These are phyloP conservation scores for Rhorus exstirpatorius DNA, from an alignment of 2,888 invertebrate genomes.

Conservation along the genomic window DNA sequence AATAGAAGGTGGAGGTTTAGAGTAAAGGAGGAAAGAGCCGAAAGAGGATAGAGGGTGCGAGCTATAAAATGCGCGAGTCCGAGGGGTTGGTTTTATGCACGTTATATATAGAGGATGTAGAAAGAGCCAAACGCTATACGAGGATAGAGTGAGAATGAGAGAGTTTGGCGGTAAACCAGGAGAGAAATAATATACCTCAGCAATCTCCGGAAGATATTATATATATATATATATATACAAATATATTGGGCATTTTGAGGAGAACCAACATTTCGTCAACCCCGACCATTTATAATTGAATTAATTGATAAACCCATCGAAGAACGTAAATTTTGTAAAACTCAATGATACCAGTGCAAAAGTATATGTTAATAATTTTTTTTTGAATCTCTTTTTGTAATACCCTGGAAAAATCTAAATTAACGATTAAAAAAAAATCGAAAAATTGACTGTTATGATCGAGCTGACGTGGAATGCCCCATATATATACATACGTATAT, in stretches of 20 bases:
- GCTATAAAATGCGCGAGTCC: slow-evolving; percentile 30
- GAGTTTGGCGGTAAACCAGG: slow-evolving; percentile 62
- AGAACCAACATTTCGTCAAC: too few relatives aligned
- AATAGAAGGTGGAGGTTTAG: slow-evolving; percentile 23
- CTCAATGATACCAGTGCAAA: too few relatives aligned
- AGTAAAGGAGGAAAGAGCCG: slow-evolving; percentile 11
- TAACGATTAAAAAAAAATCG: too few relatives aligned
- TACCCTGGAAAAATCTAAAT: too few relatives aligned
- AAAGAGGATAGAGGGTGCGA: slow-evolving; percentile 14
- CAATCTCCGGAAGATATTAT: slow-evolving; percentile 25
- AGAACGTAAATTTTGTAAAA: too few relatives aligned
- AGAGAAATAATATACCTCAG: slow-evolving; percentile 56
- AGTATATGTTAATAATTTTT: too few relatives aligned
- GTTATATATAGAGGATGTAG: slow-evolving; percentile 32
- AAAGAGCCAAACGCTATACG: neutral
- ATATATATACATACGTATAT: neutral
- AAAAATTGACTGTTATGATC: too few relatives aligned
- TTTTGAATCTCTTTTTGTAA: too few relatives aligned
- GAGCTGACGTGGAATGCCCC: neutral
- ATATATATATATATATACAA: slow-evolving; percentile 11
- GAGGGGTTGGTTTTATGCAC: slow-evolving; percentile 11
- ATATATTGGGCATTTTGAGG: too few relatives aligned
- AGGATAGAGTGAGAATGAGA: slow-evolving; percentile 33
- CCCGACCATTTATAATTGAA: neutral
- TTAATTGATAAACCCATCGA: too few relatives aligned